A percentile compares a stretch with the other conserved stretches of the same genome.
phyloP scores from a whole-genome alignment of 2,797 vertebrate species.

The Apogon talboti region DNA sequence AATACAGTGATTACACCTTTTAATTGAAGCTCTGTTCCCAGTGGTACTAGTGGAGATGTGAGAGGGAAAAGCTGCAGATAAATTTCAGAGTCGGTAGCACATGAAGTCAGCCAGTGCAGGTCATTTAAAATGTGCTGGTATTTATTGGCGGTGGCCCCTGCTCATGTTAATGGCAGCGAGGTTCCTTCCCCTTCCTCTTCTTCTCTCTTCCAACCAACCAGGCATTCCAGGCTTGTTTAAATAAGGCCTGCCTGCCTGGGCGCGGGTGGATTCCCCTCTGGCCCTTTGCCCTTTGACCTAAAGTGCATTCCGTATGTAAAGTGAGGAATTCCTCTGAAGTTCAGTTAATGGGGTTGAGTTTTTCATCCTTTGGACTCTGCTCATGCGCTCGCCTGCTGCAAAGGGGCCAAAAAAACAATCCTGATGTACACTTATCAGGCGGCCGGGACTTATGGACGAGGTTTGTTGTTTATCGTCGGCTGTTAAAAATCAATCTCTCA shows the following conservation, averaged over 20 bases:
- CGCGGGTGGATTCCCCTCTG: constrained; percentile 89
- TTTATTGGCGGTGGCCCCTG: constrained; percentile 71
- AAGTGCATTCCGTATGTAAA: constrained; percentile 85
- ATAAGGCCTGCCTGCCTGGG: constrained; percentile 89
- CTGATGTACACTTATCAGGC: constrained; percentile 18
- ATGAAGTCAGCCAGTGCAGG: constrained; percentile 59
- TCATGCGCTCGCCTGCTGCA: constrained; percentile 44
- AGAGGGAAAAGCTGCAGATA: constrained; percentile 44
- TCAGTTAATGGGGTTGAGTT: constrained; percentile 79
- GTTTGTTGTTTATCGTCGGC: constrained; percentile 48
- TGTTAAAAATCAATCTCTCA: constrained; percentile 54
- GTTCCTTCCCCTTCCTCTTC: constrained; percentile 66
- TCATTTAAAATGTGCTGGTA: constrained; percentile 71
- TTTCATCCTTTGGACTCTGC: constrained; percentile 69
- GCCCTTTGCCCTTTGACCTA: constrained; percentile 91
- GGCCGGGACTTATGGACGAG: constrained; percentile 54
- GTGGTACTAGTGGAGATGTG: constrained; percentile 11
- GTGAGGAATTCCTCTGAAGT: constrained; percentile 89
- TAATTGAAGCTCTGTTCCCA: constrained; percentile 6
- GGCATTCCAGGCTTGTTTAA: constrained; percentile 92
- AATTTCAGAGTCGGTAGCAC: constrained; percentile 59
- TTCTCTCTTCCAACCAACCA: constrained; percentile 76
- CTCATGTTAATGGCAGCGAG: constrained; percentile 69
- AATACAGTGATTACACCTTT: not conserved
- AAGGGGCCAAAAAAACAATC: constrained; percentile 54